Evolutionary conservation across 2,113 vertebrate genomes (phyloP), one percentile per base, ranked within the genome.

Genomic region (Scatophagus argus): DNA sequence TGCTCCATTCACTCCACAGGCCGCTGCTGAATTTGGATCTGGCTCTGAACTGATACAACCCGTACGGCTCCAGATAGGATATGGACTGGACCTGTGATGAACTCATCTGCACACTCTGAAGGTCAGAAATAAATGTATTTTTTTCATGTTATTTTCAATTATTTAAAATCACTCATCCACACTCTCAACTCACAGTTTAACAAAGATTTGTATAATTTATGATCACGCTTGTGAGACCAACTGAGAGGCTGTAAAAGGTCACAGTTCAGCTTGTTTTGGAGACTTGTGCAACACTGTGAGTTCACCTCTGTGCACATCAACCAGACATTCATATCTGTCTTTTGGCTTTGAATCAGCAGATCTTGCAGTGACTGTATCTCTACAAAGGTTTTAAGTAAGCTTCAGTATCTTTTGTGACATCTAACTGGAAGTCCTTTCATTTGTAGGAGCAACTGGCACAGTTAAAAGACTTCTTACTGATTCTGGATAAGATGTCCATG

Each of bases 1-100:
- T 5, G 63, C 93, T 94, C 94, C 93, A 95, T 31, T 84, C 52
- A 6, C 94, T 94, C 95, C 95, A 95, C 29, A 87, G 29, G 7
- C 93, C 94, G 0, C 39, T 84, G 14, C 10, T 83, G 32, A 88
- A 87, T 41, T 77, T 91, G 58, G 87, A 74, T 59, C 92, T 88
- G 73, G 84, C 89, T 82, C 90, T 93, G 84, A 93, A 93, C n/a
- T 59, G 29, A 79, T 93, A 91, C 66, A 60, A 14, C 2, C 4
- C 85, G 73, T 79, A 85, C 7, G 91, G 90, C 56, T 90, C 67
- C 79, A 95, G 87, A 60, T 79, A 85, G 6, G 76, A 36, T 64
- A 94, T 51, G 31, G 39, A 75, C 25, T 23, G 39, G 29, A 27
- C 58, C 25, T 61, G 73, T 7, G 25, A 51, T 10, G 27, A 56